These are phyloP conservation scores for Norana najaformis DNA, from an alignment of 2,888 invertebrate species.

Conservation along the genomic window DNA sequence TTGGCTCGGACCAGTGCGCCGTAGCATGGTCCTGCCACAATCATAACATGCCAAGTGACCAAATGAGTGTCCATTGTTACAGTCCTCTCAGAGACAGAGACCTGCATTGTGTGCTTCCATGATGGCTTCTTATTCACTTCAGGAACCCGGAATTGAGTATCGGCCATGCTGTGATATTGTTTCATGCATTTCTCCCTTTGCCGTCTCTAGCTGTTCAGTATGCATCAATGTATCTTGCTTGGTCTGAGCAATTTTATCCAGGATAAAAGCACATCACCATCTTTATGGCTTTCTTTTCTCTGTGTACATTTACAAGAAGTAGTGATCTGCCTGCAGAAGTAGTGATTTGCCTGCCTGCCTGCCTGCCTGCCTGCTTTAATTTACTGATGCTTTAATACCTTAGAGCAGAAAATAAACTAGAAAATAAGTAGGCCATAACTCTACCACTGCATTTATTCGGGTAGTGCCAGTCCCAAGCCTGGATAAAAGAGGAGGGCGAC, in stretches of 20 bases:
- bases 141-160: neutral
- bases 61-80: too few relatives aligned
- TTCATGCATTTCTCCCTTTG: conserved; percentile 4
- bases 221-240: neutral
- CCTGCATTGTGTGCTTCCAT: neutral
- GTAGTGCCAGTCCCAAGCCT: too few relatives aligned
- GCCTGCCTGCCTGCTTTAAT: neutral
- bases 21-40: too few relatives aligned
- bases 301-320: neutral
- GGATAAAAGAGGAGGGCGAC: too few relatives aligned
- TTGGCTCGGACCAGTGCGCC: too few relatives aligned
- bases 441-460: too few relatives aligned
- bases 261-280: neutral
- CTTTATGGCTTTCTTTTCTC: conserved; percentile 6
- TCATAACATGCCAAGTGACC: too few relatives aligned
- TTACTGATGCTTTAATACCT: neutral
- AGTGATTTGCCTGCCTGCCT: neutral
- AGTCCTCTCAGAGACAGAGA: too few relatives aligned
- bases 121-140: neutral
- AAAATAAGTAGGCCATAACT: too few relatives aligned
- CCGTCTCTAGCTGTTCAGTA: neutral
- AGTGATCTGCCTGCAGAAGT: neutral
- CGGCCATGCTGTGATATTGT: neutral
- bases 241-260: neutral
- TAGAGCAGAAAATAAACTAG: neutral